Base-by-base conservation (phyloP, 1,140 invertebrate species). In the Trichoplusia ni region DNA sequence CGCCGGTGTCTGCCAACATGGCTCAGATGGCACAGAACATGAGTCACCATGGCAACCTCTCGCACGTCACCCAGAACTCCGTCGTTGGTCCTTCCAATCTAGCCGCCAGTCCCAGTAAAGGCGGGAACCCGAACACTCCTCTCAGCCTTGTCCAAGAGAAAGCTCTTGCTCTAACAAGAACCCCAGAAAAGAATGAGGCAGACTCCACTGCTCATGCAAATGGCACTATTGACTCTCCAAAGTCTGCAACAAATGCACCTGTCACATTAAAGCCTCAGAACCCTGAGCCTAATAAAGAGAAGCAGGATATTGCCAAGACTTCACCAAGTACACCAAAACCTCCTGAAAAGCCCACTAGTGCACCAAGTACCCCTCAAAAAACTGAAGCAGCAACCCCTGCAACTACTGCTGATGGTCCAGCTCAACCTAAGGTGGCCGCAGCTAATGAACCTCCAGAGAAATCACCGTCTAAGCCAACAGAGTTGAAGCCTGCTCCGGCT, bases 11-110 rank as follows among this genome's bases (percentile, higher is more conserved):
- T 37, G 86, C 84, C 11, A 89, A 89, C 71, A 89, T 88, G 86
- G 89, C 87, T 11, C 86, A 88, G 62, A 90, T 89, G 86, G 86
- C 86, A 61, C 86, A 89, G 54, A 89, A 89, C 51, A 90, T 90
- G 88, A 90, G 88, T 72, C 84, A 90, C 77, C 88, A 90, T 64
- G 88, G 88, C 53, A 90, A 90, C 73, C 68, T 90, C 11, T 90
- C 88, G 8, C 84, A 85, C 35, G 75, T 82, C 19, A 82, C 79
- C 7, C 84, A 84, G 61, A 84, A 81, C 54, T 80, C 82, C 14
- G 74, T 80, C 7, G n/a, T n/a, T n/a, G 59, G 77, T 5, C 73
- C 81, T 2, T 68, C 71, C 31, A 64, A 73, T 56, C 27, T 75
- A 6, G 79, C 73, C 4, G 77, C 77, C 4, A 84, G 81, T 62